Base-by-base conservation (phyloP, 2,113 vertebrate genomes). In the Heptranchias perlo region DNA sequence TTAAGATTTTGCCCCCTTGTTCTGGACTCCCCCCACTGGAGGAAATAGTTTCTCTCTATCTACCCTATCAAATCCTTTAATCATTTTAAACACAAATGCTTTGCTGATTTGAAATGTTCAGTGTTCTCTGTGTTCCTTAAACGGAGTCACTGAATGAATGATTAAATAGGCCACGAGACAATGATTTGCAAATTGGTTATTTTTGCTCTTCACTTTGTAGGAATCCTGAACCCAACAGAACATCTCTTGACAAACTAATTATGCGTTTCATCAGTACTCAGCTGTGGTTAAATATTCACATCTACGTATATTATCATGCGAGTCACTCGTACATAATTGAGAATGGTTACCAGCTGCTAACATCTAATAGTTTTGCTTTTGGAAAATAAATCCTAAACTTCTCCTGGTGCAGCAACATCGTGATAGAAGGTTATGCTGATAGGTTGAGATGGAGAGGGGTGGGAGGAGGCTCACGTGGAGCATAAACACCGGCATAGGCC, bases 181-280 rank as follows among this genome's bases (percentile, higher is more conserved):
- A 93, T 64, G 89, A 93, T 93, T 93, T 93, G 58, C 89, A 93
- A 93, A 64, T 93, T 93, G 61, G 58, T 58, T 93, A 93, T 93
- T 93, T 93, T 93, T 93, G 89, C 58, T 93, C 89, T 39, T 93
- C 89, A 62, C 61, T 93, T 62, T 93, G 58, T 64, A 39, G 58
- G 58, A 93, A 62, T 62, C 58, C 89, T 93, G 89, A 93, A 93
- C 61, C 58, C 54, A 92, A 62, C 54, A 39, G 89, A 61, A 92
- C 89, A 62, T 93, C 89, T 93, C 89, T 93, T 44, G 89, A 93
- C 89, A 93, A 62, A 93, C 89, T 93, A 93, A 93, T 93, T 93
- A 93, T 93, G 58, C n/a, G 35, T 93, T 93, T 93, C 61, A 62
- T 93, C 58, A 93, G n/a, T 35, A 62, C 35, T 93, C 89, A 39